A percentile compares a stretch with the other conserved stretches of the same genome.
These are phyloP conservation scores for Ceraclea dissimilis DNA, from an alignment of 2,888 invertebrate species.

Conservation along the genomic window DNA sequence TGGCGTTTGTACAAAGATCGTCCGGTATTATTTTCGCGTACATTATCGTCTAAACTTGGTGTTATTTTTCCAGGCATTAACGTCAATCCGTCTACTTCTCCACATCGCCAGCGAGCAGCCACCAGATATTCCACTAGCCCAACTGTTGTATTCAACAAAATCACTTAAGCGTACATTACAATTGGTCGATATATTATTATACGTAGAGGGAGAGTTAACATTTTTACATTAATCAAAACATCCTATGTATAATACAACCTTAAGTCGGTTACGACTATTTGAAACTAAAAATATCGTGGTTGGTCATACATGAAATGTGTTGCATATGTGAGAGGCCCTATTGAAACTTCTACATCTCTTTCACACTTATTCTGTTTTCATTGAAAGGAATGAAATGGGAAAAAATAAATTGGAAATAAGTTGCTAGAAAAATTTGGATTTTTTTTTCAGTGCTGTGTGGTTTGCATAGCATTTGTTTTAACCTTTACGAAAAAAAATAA, in stretches of 20 bases:
- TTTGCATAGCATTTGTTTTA: no score
- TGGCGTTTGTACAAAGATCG: no score
- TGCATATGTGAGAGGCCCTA: conserved; percentile 14
- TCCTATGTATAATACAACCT: conserved; percentile 3
- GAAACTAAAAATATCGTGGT: conserved; percentile 6
- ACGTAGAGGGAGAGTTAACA: conserved; percentile 10
- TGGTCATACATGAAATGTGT: conserved; percentile 23
- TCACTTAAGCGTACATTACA: conserved; percentile 23
- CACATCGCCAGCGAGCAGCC: background rate
- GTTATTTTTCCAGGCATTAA: conserved; percentile 5
- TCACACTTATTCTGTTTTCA: background rate
- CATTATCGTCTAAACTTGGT: no score
- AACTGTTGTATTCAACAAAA: conserved; percentile 24
- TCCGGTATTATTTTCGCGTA: no score
- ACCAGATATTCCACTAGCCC: conserved; percentile 3
- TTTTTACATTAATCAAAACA: conserved; percentile 6
- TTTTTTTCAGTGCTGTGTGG: no score
- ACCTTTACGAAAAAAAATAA: no score
- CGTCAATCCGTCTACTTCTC: background rate
- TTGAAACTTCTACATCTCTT: conserved; percentile 2
- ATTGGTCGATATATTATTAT: conserved; percentile 25
- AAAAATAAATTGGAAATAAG: background rate
- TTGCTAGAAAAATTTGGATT: background rate
- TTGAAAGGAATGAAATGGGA: background rate
- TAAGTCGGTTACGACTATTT: background rate